Evolutionary conservation across 2,113 vertebrate genomes (phyloP), one percentile per base, ranked within the genome.

Genomic region (Ceuthmochares aereus): DNA sequence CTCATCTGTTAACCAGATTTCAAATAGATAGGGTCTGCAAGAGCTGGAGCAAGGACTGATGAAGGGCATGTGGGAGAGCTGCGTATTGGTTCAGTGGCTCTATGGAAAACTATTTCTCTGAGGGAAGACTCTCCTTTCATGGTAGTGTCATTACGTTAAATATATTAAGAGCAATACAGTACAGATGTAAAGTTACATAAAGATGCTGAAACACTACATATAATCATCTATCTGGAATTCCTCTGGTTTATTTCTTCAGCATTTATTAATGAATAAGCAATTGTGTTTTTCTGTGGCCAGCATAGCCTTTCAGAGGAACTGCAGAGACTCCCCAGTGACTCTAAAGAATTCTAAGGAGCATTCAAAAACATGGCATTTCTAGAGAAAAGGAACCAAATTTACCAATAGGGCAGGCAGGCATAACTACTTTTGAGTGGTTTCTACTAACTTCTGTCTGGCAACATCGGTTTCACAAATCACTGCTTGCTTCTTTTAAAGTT

Each of bases 301-400:
- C 66, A 25, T 6, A 76, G 95, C 79, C 86, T 94, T 89, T 90
- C 19, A 37, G 45, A 87, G 74, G 58, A 85, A 59, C 90, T 95
- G 69, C 74, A 92, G 80, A 92, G 52, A 45, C 51, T 87, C 13
- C 12, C 11, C 14, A 29, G 14, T 1, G 2, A 26, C 60, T 69
- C 82, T 97, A 58, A 95, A 96, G 89, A 76, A 68, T 83, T 72
- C 93, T 84, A 90, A 59, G 83, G 72, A 69, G 74, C 54, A 11
- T 43, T 84, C 58, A 82, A 78, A 92, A 86, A 30, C 68, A 68
- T 34, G 63, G 64, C 49, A 47, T 94, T 96, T 87, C 90, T 83
- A 52, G 87, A 92, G 74, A 93, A 51, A 51, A 36, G 85, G 95
- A 96, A 52, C 63, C 9, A 54, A 73, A 80, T 80, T 90, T 25